Evolutionary conservation across 92 coral and sea anemone species (phyloP), one percentile per base, ranked within the genome.

Genomic region (Porites evermanni): DNA sequence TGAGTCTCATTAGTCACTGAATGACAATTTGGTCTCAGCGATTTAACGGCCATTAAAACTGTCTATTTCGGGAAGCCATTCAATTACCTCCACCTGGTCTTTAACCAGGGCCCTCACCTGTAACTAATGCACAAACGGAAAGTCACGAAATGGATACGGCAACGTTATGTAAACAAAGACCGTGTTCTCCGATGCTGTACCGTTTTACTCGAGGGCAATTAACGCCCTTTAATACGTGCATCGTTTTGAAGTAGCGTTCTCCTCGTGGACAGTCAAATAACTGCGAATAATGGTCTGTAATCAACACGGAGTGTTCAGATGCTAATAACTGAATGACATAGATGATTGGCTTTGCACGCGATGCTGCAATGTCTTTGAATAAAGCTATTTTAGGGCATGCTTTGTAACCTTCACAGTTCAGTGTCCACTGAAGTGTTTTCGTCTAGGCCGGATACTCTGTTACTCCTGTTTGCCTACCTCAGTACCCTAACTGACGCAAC

Each of bases 141-240:
- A 71, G 86, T 81, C 86, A 81, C 86, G 86, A 81, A 81, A 81
- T 81, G 67, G 86, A 81, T 81, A 81, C 50, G 64, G 86, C 78
- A 70, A 81, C 24, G 78, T 81, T 81, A 59, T 56, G 86, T 81
- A 81, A 81, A 70, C 77, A 70, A 1, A 29, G 70, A 38, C 19
- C 4, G 70, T 6, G 20, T 29, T 5, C 19, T 21, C 21, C 56
- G 56, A 19, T 70, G 58, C 13, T 81, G 23, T 17, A 19, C 59
- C 78, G 26, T 58, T 70, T 50, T 56, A 38, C 60, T 4, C 47
- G 6, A 16, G 18, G 6, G 8, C 7, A 38, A 19, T 50, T 17
- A 10, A n/a, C 7, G 12, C n/a, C 47, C 50, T 38, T 16, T 29
- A 58, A 32, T 52, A 60, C 69, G 59, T 32, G 26, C 69, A 56